Evolutionary conservation across 2,888 invertebrate genomes (phyloP).

Genomic region (Augochlorella aurata): DNA sequence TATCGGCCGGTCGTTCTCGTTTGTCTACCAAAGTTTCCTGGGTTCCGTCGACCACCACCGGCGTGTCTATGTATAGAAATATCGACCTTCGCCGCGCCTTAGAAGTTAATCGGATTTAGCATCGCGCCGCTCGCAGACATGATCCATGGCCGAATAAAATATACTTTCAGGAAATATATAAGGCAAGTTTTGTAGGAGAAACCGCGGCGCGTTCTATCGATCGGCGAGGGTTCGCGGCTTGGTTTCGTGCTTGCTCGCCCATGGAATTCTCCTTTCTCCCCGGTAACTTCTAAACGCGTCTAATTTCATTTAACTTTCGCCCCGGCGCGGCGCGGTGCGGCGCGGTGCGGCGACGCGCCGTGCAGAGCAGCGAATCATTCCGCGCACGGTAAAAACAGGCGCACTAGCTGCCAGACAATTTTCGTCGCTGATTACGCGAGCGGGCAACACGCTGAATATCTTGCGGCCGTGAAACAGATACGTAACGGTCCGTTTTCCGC

Average conservation of each 20-base stretch:
- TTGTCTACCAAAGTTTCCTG: constrained; percentile 46
- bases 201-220: constrained; percentile 47
- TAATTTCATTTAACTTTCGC: constrained; percentile 35
- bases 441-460: not conserved
- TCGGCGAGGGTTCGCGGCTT: constrained; percentile 20
- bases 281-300: constrained; percentile 34
- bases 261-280: constrained; percentile 30
- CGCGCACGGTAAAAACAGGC: constrained; percentile 23
- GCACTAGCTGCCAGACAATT: not conserved
- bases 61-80: constrained; percentile 51
- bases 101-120: constrained; percentile 68
- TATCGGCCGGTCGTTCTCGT: constrained; percentile 28
- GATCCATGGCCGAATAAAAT: constrained; percentile 63
- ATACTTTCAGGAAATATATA: constrained; percentile 52
- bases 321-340: not conserved
- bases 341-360: too few species aligned
- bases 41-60: constrained; percentile 28
- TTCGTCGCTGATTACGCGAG: constrained; percentile 14
- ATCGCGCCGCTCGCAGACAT: constrained; percentile 49
- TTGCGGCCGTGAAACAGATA: constrained; percentile 11
- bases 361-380: constrained; percentile 3
- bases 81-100: constrained; percentile 67
- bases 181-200: constrained; percentile 46
- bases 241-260: constrained; percentile 27
- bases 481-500: not conserved